These are phyloP conservation scores for Pseudomyrmex sp. DNA, from an alignment of 1,140 invertebrate genomes.

Conservation along the genomic window DNA sequence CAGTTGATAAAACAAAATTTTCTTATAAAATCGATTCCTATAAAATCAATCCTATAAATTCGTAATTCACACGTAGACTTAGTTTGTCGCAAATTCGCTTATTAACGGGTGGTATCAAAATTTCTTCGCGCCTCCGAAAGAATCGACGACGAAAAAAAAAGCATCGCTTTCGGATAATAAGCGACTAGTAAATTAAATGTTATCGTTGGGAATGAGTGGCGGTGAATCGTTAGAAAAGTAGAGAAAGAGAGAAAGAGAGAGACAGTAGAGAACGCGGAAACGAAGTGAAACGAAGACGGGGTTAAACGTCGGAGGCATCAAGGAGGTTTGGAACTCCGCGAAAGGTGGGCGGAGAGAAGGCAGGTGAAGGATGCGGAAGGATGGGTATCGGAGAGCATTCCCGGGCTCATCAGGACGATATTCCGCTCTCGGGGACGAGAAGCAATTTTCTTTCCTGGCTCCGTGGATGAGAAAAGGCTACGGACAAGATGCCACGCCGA, in stretches of 20 bases:
- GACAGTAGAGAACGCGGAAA: slow-evolving; percentile 50
- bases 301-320: slow-evolving; percentile 59
- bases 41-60: too few species aligned
- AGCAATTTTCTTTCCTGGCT: slow-evolving; percentile 84
- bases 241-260: neutral
- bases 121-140: slow-evolving; percentile 22
- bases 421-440: slow-evolving; percentile 82
- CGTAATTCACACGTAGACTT: neutral
- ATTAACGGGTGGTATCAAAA: slow-evolving; percentile 5
- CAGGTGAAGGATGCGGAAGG: slow-evolving; percentile 26
- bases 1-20: too few species aligned
- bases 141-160: neutral
- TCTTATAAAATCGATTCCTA: too few species aligned
- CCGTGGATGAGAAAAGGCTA: slow-evolving; percentile 79
- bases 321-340: slow-evolving; percentile 32
- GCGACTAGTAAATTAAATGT: slow-evolving; percentile 67
- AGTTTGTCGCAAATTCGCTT: neutral
- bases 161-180: slow-evolving; percentile 63
- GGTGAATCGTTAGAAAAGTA: slow-evolving; percentile 16
- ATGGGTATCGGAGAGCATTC: slow-evolving; percentile 78
- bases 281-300: slow-evolving; percentile 48
- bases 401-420: slow-evolving; percentile 83
- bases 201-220: slow-evolving; percentile 33
- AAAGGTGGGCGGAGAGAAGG: neutral
- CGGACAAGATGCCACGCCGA: slow-evolving; percentile 82